These are phyloP conservation scores for Agrenia bidenticulata DNA, from an alignment of 2,888 invertebrate genomes.

Conservation along the genomic window DNA sequence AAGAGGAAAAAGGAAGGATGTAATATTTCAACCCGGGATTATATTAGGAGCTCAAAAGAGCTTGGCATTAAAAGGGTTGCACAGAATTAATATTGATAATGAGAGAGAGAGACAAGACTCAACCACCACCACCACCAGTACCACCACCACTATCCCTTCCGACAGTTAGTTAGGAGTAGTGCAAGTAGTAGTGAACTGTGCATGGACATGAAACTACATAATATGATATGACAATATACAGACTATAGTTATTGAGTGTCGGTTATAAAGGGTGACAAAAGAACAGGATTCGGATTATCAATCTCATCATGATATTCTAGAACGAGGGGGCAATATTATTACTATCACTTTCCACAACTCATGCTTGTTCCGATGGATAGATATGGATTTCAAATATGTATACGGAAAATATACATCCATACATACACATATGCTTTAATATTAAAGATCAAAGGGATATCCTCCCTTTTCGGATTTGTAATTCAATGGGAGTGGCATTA, in stretches of 20 bases:
- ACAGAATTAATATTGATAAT: slow-evolving; percentile 10
- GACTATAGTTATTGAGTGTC: too few relatives aligned
- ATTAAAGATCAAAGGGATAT: slow-evolving; percentile 25
- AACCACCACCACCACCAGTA: too few relatives aligned
- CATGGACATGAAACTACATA: too few relatives aligned
- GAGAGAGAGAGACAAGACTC: not conserved
- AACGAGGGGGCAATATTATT: not conserved
- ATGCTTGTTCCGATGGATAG: too few relatives aligned
- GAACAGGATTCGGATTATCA: slow-evolving; percentile 5
- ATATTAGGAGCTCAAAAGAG: not conserved
- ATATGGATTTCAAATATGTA: too few relatives aligned
- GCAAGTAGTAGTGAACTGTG: too few relatives aligned
- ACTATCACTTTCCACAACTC: not conserved
- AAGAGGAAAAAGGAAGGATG: slow-evolving; percentile 1
- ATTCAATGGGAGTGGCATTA: not conserved
- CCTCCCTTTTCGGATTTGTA: slow-evolving; percentile 10
- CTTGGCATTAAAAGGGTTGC: not conserved
- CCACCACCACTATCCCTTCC: too few relatives aligned
- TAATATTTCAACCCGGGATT: not conserved
- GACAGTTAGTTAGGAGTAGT: too few relatives aligned
- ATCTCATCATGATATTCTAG: not conserved
- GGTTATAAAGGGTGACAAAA: not conserved
- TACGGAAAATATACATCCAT: too few relatives aligned
- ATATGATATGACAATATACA: too few relatives aligned
- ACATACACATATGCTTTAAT: not conserved